These are phyloP conservation scores for Polyommatus iphigenia DNA, from an alignment of 2,888 invertebrate species.

Conservation along the genomic window DNA sequence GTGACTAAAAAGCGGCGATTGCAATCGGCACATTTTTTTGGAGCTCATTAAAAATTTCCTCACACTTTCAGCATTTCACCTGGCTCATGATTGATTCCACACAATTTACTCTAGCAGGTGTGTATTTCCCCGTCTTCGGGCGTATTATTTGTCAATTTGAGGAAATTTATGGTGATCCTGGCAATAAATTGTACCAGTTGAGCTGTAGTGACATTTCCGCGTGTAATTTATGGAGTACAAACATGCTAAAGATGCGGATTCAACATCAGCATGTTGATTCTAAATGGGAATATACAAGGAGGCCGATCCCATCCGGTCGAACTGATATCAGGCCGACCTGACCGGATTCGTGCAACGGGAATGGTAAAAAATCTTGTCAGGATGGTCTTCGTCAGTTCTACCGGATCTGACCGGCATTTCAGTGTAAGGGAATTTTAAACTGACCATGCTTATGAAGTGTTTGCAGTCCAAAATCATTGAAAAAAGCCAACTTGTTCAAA, in stretches of 20 bases:
- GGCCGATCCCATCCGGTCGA: neutral
- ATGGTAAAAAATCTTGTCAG: neutral
- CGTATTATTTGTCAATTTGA: conserved; percentile 25
- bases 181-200: conserved; percentile 26
- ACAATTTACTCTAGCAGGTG: conserved; percentile 21
- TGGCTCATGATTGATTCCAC: conserved; percentile 22
- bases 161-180: conserved; percentile 22
- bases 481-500: too few species aligned
- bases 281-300: neutral
- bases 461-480: too few species aligned
- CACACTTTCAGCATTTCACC: conserved; percentile 18
- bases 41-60: neutral
- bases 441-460: too few species aligned
- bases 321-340: too few species aligned
- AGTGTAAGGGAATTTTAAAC: too few species aligned
- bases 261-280: neutral
- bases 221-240: conserved; percentile 15
- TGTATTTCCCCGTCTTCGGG: neutral
- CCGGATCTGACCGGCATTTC: neutral
- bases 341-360: neutral
- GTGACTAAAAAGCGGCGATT: neutral
- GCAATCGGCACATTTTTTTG: neutral
- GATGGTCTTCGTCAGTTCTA: neutral
- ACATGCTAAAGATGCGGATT: conserved; percentile 2
- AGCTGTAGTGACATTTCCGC: conserved; percentile 24